These are phyloP conservation scores for Capitulum mitella DNA, from an alignment of 2,888 invertebrate genomes.

Conservation along the genomic window DNA sequence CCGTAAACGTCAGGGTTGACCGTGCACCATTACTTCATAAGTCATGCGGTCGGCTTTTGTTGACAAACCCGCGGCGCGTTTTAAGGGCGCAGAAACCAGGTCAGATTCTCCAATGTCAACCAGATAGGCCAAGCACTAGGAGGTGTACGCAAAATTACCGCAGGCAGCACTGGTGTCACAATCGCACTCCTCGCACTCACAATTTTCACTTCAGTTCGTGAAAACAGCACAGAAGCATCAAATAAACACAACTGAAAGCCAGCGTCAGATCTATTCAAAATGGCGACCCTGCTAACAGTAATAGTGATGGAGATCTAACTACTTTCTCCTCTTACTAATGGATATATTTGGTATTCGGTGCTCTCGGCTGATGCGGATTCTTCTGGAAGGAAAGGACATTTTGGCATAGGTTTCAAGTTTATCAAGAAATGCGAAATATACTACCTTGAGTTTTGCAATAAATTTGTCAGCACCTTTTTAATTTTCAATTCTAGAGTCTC, in stretches of 20 bases:
- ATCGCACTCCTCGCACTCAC: no score
- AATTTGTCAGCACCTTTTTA: neutral
- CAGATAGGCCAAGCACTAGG: neutral
- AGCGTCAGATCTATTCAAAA: neutral
- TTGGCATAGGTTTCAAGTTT: neutral
- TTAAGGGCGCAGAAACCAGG: neutral
- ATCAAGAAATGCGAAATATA: neutral
- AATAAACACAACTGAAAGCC: neutral
- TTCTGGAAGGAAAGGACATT: neutral
- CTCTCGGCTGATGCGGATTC: neutral
- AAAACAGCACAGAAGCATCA: no score
- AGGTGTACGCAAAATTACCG: no score
- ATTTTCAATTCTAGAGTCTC: neutral
- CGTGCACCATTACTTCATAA: neutral
- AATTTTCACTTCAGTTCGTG: neutral
- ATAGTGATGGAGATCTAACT: neutral
- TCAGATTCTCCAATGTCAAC: neutral
- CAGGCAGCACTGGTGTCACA: no score
- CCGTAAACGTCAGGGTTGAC: no score
- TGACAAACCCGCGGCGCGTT: constrained; percentile 7
- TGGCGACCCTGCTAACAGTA: neutral
- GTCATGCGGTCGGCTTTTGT: neutral
- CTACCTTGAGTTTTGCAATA: neutral
- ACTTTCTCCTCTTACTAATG: no score
- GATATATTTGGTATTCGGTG: neutral